Base-by-base conservation (phyloP, 2,888 invertebrate species). In the Thymelicus acteon region DNA sequence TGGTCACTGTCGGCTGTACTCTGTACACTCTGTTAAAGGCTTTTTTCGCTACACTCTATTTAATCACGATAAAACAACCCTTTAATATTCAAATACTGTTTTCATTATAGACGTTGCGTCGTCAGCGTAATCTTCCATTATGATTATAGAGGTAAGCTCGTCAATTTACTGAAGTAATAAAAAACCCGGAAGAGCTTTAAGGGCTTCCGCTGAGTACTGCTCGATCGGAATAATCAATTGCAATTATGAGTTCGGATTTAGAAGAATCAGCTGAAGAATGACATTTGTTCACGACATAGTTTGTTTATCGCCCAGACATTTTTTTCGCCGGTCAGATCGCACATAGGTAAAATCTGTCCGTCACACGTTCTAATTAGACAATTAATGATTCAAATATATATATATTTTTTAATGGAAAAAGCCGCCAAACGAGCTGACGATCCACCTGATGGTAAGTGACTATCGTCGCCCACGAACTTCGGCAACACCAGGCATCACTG, bases 11-110 rank as follows among this genome's bases (percentile, higher is more conserved):
- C 31, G 4, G 1, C 3, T 31, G 3, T 31, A 3, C 31, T 31
- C 31, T 3, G 31, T 31, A 31, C 31, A 31, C 31, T 2, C 31
- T 31, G 31, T 5, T 5, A 31, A 31, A 31, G 31, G 31, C 3
- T 31, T 44, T 44, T 44, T 8, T 12, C 44, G 44, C 10, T 44
- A 44, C 44, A 8, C 44, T 44, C 44, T 12, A 44, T 12, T 44
- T 12, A 12, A 12, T 57, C 57, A 57, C 2, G 12, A 37, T 62
- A 37, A 49, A 62, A 49, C 37, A 62, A 31, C 81, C 82, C 86
- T 85, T 87, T 91, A 88, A 90, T 88, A 89, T 88, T 87, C 86
- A 84, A 83, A 88, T 87, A 87, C 84, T 88, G 88, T 87, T 87
- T 84, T 85, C 83, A 80, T 83, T 83, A 89, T 88, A 84, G 86